Conservation (phyloP, 2,797 vertebrate species). For the Dallia pectoralis region DNA sequence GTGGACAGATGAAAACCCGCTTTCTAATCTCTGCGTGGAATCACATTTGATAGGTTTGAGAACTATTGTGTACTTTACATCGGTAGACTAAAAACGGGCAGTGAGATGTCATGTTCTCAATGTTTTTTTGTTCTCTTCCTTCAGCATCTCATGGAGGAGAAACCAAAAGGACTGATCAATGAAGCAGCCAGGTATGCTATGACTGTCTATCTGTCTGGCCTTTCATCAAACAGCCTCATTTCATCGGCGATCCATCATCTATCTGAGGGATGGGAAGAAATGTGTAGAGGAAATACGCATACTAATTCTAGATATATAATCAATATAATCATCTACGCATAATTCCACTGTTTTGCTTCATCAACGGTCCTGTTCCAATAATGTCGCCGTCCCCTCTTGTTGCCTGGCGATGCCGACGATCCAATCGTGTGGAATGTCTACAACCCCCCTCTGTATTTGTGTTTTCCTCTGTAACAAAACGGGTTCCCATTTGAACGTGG, state of each 20-base stretch:
- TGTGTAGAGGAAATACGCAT: too few species aligned
- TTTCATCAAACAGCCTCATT: not conserved
- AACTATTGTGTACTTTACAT: not conserved
- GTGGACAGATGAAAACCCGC: not conserved
- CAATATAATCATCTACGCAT: too few species aligned
- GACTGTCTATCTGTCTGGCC: not conserved
- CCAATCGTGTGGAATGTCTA: constrained; percentile 48
- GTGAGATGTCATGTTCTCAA: not conserved
- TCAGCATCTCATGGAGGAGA: constrained; percentile 90
- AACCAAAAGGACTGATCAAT: constrained; percentile 85
- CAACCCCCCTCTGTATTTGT: constrained; percentile 64
- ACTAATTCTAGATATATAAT: too few species aligned
- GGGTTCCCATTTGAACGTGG: constrained; percentile 57
- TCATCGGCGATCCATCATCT: too few species aligned
- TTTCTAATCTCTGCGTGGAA: not conserved
- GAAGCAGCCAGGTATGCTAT: constrained; percentile 87
- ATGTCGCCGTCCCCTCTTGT: constrained; percentile 24
- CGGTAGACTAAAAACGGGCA: not conserved
- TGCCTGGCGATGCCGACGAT: constrained; percentile 54
- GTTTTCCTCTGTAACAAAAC: constrained; percentile 69
- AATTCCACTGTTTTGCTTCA: too few species aligned
- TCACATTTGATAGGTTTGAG: not conserved
- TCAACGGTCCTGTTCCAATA: constrained; percentile 33
- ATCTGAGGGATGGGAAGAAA: too few species aligned
- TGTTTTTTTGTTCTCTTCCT: constrained; percentile 10